Conservation (phyloP, 1,140 invertebrate genomes). For the Cardiocondyla obscurior region DNA sequence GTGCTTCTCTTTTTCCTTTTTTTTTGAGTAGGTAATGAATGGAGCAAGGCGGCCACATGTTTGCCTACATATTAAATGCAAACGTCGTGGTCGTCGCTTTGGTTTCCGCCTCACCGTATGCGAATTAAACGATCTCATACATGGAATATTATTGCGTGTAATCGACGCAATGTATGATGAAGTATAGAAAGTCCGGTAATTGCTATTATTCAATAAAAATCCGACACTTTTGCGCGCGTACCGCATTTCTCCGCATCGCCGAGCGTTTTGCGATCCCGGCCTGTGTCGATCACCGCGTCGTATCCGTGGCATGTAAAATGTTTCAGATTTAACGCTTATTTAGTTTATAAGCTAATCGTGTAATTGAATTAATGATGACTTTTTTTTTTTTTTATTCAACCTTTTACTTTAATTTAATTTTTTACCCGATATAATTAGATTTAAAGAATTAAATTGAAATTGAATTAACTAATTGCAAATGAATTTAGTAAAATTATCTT, state of each 20-base stretch:
- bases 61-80: slow-evolving; percentile 6
- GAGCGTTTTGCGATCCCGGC: background rate
- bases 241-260: background rate
- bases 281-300: too few relatives aligned
- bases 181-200: slow-evolving; percentile 13
- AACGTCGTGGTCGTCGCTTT: slow-evolving; percentile 24
- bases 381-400: too few relatives aligned
- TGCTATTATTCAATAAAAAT: background rate
- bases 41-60: background rate
- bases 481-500: too few relatives aligned
- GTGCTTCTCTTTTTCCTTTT: background rate
- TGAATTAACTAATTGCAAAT: too few relatives aligned
- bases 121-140: slow-evolving; percentile 7
- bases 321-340: background rate
- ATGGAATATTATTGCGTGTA: slow-evolving; percentile 7
- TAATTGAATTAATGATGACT: too few relatives aligned
- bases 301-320: background rate
- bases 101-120: slow-evolving; percentile 9
- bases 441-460: too few relatives aligned
- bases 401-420: too few relatives aligned
- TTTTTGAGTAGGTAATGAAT: slow-evolving; percentile 19
- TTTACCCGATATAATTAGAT: too few relatives aligned
- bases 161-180: background rate
- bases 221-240: background rate
- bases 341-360: background rate